Conservation (phyloP, 2,888 invertebrate species). For the Schrankia costaestrigalis region DNA sequence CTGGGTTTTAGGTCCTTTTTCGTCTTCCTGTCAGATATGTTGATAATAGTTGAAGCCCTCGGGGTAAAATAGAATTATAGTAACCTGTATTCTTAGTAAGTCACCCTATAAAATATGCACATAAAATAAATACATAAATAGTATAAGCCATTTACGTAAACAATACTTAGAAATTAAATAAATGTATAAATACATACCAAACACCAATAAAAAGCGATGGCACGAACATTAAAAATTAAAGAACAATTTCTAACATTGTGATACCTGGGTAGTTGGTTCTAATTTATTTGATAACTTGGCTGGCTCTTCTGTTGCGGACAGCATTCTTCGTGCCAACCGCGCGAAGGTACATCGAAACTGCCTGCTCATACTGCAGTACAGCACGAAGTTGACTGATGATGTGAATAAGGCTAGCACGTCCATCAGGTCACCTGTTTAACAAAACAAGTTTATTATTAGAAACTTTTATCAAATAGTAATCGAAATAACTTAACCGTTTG, state of each 20-base stretch:
- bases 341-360: constrained; percentile 93
- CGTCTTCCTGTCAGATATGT: too few species aligned
- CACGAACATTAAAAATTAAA: constrained; percentile 14
- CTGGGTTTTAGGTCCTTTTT: too few species aligned
- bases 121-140: too few species aligned
- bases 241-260: constrained; percentile 30
- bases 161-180: neutral
- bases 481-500: too few species aligned
- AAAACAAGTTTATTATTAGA: neutral
- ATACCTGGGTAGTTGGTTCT: constrained; percentile 74
- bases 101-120: too few species aligned
- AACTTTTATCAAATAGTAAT: too few species aligned
- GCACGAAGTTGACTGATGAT: constrained; percentile 94
- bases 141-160: too few species aligned
- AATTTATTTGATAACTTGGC: constrained; percentile 62
- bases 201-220: neutral
- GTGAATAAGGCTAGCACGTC: constrained; percentile 94
- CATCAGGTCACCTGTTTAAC: constrained; percentile 86
- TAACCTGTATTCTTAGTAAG: too few species aligned
- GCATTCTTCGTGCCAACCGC: constrained; percentile 83
- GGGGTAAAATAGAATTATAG: too few species aligned
- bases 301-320: constrained; percentile 63
- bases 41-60: too few species aligned
- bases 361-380: constrained; percentile 95
- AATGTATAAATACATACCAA: neutral